Evolutionary conservation across 2,113 vertebrate species (phyloP), one percentile per base, ranked within the genome.

Genomic region (Blennius ocellaris): DNA sequence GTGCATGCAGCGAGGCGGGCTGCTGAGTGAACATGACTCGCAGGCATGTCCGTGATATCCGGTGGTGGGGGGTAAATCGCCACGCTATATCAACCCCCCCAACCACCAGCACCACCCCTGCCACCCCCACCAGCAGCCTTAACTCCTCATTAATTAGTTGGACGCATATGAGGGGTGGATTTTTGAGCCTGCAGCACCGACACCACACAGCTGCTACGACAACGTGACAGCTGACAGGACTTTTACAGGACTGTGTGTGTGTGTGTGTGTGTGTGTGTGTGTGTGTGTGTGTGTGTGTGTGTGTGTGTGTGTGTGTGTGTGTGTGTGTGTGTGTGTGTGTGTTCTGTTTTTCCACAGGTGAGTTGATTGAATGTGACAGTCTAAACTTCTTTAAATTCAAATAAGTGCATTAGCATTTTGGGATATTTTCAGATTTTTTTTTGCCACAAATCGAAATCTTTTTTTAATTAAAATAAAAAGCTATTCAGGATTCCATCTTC

Each of bases 21-120:
- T 63, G 81, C 84, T 85, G 89, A 38, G 87, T 1, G 53, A 85
- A 82, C 86, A 86, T 49, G 81, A 83, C 86, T 86, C 8, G 41
- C 69, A 60, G 84, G 84, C 84, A 60, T 78, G 81, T 75, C 76
- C 71, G 6, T 81, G 58, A 77, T 81, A 73, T 78, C 49, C 8
- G 41, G 39, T 73, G 73, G 83, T 12, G 65, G 90, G 89, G 86
- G 90, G 91, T 91, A 90, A 90, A 90, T 86, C 58, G 84, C 36
- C 17, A 49, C 5, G 50, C 54, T 87, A 81, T 54, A 90, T 87
- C 88, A 89, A 82, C 60, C 36, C 21, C 21, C 21, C 21, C 21
- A 30, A 2, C 21, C 55, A 4, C 21, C 21, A 30, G 21, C 21
- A 30, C 21, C 21, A 30, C 4, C 21, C 2, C 21, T 4, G 59